Evolutionary conservation across 2,888 invertebrate genomes (phyloP).

Genomic region (Macaria notata): DNA sequence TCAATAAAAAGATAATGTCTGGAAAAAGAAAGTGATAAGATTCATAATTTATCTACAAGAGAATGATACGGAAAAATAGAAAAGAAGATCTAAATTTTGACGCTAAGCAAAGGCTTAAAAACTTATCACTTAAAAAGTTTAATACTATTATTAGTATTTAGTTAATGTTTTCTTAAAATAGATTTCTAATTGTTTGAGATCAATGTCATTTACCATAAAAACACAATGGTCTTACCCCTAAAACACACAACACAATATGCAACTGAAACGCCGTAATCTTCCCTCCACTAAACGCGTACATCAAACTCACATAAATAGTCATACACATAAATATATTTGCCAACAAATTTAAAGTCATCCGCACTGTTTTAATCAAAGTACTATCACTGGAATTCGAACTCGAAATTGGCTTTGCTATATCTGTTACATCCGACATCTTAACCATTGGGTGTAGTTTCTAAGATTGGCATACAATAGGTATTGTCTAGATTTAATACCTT

Average conservation of each 20-base stretch:
- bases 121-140: too few relatives aligned
- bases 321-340: conserved; percentile 43
- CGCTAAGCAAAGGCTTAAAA: too few relatives aligned
- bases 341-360: conserved; percentile 40
- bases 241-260: conserved; percentile 48
- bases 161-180: too few relatives aligned
- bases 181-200: too few relatives aligned
- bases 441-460: conserved; percentile 14
- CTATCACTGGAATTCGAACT: conserved; percentile 13
- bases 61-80: too few relatives aligned
- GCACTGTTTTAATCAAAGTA: conserved; percentile 36
- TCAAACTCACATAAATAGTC: conserved; percentile 43
- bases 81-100: too few relatives aligned
- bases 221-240: conserved; percentile 45
- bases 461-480: conserved; percentile 31
- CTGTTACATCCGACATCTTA: conserved; percentile 29
- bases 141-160: too few relatives aligned
- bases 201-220: too few relatives aligned
- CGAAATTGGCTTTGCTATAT: conserved; percentile 9
- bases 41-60: too few relatives aligned
- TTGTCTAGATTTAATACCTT: conserved; percentile 20
- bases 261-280: conserved; percentile 34
- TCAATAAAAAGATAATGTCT: too few relatives aligned
- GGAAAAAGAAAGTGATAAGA: too few relatives aligned
- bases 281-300: conserved; percentile 37